These are phyloP conservation scores for Volucella inanis DNA, from an alignment of 2,888 invertebrate genomes.

Conservation along the genomic window DNA sequence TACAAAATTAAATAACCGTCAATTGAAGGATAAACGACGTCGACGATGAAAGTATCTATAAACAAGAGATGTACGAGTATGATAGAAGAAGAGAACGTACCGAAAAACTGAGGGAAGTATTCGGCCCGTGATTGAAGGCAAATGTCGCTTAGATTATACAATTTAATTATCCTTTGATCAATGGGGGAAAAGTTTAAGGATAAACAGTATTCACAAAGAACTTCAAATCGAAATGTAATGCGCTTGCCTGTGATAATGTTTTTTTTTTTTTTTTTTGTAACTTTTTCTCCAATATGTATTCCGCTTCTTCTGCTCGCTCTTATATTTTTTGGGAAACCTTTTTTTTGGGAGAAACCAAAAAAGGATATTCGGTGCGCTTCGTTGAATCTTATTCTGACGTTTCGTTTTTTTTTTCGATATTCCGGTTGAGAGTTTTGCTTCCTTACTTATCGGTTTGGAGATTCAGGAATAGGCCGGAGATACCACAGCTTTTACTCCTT, in stretches of 20 bases:
- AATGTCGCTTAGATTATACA: constrained; percentile 68
- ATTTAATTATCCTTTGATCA: constrained; percentile 74
- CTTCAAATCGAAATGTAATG: constrained; percentile 46
- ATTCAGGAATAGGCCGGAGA: no score
- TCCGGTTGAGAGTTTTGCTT: constrained; percentile 34
- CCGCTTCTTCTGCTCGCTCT: not conserved
- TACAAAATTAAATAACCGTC: constrained; percentile 29
- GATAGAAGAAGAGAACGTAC: no score
- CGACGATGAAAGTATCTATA: not conserved
- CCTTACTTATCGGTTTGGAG: constrained; percentile 3
- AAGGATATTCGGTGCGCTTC: constrained; percentile 50
- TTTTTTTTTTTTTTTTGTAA: constrained; percentile 1
- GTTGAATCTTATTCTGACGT: constrained; percentile 49
- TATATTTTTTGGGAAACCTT: constrained; percentile 10
- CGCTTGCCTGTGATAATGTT: constrained; percentile 34
- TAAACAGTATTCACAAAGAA: constrained; percentile 54
- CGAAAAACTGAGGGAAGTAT: no score
- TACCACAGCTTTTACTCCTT: no score
- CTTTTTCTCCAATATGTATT: not conserved
- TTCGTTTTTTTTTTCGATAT: constrained; percentile 45
- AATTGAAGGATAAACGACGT: constrained; percentile 34
- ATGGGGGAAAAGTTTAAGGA: constrained; percentile 62
- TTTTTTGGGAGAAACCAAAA: constrained; percentile 16
- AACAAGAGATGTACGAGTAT: no score
- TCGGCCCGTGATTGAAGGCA: constrained; percentile 60